Evolutionary conservation across 2,797 vertebrate genomes (phyloP).

Genomic region (Naso thynnoides): DNA sequence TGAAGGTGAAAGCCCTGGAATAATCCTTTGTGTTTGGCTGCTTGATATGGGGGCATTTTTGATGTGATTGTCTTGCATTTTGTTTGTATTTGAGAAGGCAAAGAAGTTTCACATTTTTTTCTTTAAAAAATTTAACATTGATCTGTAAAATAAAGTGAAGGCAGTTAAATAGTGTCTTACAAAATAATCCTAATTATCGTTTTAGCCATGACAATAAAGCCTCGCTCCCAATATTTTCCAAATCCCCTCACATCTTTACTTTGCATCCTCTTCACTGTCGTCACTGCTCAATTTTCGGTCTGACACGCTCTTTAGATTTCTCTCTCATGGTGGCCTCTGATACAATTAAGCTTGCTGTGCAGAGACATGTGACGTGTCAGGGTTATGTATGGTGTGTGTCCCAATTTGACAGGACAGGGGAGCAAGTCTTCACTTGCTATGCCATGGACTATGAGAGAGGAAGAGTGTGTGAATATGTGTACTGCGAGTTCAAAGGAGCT

Average conservation of each 20-base stretch:
- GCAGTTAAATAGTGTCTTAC: not conserved
- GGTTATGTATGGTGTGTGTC: conserved; percentile 33
- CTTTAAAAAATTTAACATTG: not conserved
- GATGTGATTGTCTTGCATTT: not conserved
- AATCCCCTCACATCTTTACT: conserved; percentile 17
- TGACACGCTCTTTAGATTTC: conserved; percentile 9
- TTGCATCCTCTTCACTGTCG: conserved; percentile 6
- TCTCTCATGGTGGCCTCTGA: conserved; percentile 51
- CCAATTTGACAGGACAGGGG: not conserved
- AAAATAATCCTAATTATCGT: not conserved
- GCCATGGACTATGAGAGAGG: conserved; percentile 16
- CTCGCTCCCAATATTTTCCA: not conserved
- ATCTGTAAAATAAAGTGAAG: not conserved
- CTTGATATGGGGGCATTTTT: not conserved
- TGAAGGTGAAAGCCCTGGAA: not conserved
- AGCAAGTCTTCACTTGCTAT: conserved; percentile 12
- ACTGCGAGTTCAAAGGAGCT: not conserved
- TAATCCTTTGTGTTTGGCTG: not conserved
- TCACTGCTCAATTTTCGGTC: conserved; percentile 9
- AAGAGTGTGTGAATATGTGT: not conserved
- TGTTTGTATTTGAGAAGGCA: not conserved
- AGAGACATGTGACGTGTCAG: conserved; percentile 50
- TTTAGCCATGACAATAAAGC: not conserved
- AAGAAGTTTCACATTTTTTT: not conserved
- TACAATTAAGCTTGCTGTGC: conserved; percentile 44